These are phyloP conservation scores for Scaptomyza caliginosa DNA, from an alignment of 2,888 invertebrate species.

Conservation along the genomic window DNA sequence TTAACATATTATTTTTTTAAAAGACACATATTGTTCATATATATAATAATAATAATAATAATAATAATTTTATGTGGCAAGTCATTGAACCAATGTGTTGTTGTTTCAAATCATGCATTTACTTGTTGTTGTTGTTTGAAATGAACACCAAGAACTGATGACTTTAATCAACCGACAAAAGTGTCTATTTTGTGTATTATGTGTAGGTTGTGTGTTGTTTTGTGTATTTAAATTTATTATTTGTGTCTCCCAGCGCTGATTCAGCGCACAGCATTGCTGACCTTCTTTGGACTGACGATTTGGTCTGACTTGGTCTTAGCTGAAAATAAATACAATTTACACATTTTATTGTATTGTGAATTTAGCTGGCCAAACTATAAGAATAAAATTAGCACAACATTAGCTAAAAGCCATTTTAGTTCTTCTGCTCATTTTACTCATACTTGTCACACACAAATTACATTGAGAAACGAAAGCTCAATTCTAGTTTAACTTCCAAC, in stretches of 20 bases:
- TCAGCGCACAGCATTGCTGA: too few species aligned
- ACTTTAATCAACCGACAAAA: constrained; percentile 53
- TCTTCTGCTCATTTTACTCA: constrained; percentile 23
- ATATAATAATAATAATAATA: too few species aligned
- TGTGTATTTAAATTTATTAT: constrained; percentile 7
- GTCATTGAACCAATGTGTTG: constrained; percentile 45
- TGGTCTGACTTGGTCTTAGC: constrained; percentile 24
- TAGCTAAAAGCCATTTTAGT: constrained; percentile 35
- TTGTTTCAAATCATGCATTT: constrained; percentile 56
- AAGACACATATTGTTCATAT: neutral
- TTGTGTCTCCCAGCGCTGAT: constrained; percentile 29
- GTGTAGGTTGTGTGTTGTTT: constrained; percentile 33
- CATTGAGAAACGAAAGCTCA: constrained; percentile 35
- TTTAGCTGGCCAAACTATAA: constrained; percentile 26
- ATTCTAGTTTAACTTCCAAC: constrained; percentile 61
- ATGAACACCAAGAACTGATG: constrained; percentile 60
- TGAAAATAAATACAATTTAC: constrained; percentile 29
- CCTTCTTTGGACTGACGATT: constrained; percentile 48
- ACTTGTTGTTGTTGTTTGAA: constrained; percentile 28
- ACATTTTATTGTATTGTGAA: constrained; percentile 20
- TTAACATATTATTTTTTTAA: neutral
- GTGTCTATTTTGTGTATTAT: constrained; percentile 25
- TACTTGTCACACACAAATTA: constrained; percentile 49
- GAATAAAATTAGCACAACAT: constrained; percentile 49
- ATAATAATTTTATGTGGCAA: constrained; percentile 34